Percentiles rank a stretch among this genome's conserved stretches.
These are phyloP conservation scores for Nesogale talazaci DNA, from an alignment of 2,113 vertebrate species.

Conservation along the genomic window DNA sequence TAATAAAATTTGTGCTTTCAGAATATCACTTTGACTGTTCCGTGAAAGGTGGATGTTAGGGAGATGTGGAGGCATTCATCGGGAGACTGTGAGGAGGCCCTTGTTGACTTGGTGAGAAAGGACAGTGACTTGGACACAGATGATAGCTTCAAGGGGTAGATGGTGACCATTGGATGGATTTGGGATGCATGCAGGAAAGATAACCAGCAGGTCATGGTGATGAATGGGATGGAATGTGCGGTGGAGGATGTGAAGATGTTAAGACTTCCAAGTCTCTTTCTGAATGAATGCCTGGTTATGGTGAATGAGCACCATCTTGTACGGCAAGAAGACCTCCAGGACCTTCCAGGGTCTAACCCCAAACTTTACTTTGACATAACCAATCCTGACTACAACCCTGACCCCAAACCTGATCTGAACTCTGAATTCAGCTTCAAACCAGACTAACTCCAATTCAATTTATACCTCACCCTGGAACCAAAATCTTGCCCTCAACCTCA, in stretches of 20 bases:
- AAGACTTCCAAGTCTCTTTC: neutral
- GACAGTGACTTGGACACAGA: neutral
- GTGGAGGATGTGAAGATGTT: neutral
- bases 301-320: neutral
- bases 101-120: neutral
- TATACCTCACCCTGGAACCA: neutral
- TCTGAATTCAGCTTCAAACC: neutral
- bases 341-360: neutral
- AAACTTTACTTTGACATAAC: neutral
- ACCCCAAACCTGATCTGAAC: neutral
- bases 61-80: too few relatives aligned
- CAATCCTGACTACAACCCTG: neutral
- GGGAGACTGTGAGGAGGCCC: neutral
- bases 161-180: neutral
- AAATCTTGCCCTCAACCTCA: neutral
- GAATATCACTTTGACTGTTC: neutral
- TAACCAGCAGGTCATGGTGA: neutral
- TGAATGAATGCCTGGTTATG: neutral
- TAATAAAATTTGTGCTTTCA: neutral
- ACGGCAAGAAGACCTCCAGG: too few relatives aligned
- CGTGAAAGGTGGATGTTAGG: neutral
- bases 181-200: neutral
- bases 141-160: neutral
- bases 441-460: neutral
- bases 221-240: neutral